phyloP scores from a whole-genome alignment of 2,888 invertebrate genomes.

The Melanchra persicariae region DNA sequence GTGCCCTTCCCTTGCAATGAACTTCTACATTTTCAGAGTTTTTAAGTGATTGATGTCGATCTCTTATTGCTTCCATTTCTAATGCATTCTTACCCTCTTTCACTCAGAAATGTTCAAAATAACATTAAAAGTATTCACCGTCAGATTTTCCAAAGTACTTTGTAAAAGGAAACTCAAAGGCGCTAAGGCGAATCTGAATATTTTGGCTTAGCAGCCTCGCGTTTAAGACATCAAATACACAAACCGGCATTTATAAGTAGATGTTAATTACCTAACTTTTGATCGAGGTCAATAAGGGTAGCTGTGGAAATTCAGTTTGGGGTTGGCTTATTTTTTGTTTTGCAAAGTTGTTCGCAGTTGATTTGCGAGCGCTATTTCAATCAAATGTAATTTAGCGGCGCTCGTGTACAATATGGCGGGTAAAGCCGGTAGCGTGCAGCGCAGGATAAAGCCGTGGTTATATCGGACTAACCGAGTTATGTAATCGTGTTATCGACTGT shows the following conservation, averaged over 20 bases:
- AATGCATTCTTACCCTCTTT: constrained; percentile 51
- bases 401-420: constrained; percentile 22
- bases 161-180: constrained; percentile 52
- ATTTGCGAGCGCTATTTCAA: constrained; percentile 44
- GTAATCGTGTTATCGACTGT: constrained; percentile 64
- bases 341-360: constrained; percentile 22
- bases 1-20: constrained; percentile 67
- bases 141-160: constrained; percentile 41
- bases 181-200: constrained; percentile 39
- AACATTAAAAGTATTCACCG: constrained; percentile 55
- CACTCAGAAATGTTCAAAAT: constrained; percentile 38
- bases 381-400: constrained; percentile 51
- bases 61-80: constrained; percentile 62
- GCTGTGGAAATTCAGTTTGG: constrained; percentile 35
- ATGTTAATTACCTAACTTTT: constrained; percentile 57
- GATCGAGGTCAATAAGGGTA: constrained; percentile 48
- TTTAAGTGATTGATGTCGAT: constrained; percentile 69
- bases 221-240: constrained; percentile 54
- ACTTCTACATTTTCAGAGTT: constrained; percentile 70
- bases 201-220: constrained; percentile 36
- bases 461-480: constrained; percentile 54
- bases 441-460: constrained; percentile 37
- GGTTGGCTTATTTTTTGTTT: constrained; percentile 38
- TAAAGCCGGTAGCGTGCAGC: constrained; percentile 35
- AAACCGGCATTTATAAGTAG: constrained; percentile 46